Base-by-base conservation (phyloP, 1,140 invertebrate genomes). In the Brachionus rubens region DNA sequence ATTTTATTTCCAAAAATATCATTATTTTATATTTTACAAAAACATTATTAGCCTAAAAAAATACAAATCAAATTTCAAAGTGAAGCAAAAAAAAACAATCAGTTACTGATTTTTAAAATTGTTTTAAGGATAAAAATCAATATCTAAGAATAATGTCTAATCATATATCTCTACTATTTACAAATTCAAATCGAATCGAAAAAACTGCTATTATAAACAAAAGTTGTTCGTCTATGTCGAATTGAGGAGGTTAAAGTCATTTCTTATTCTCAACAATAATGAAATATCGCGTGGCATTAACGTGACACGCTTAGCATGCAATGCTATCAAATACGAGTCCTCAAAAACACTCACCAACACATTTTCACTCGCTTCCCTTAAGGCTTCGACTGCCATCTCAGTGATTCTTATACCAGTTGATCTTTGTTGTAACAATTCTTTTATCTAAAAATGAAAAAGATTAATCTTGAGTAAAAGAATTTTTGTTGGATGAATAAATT, bases 361-460 rank as follows among this genome's bases (percentile, higher is more conserved):
- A 75, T 43, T 43, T 54, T 75, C 70, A 48, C 70, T 54, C 6
- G 70, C 70, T 59, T 75, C 70, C 46, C 43, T 21, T n/a, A 75
- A 9, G 7, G 70, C 70, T 24, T 52, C 75, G 2, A 56, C 65
- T 19, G 70, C 70, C 68, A 72, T 72, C 41, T 72, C 68, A 9
- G 68, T 72, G 9, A 72, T 50, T 33, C 46, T 48, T 0, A 72
- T 14, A 21, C 26, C 68, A 4, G 40, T 65, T 16, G 68, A 36
- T 21, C 68, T 36, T 36, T 48, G 14, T 5, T 50, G 43, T 33
- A 72, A 19, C 12, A 72, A n/a, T 50, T 72, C 68, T 28, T 33
- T n/a, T 6, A 59, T 6, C 54, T 59, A 7, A 9, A 59, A n/a
- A 40, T 3, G n/a, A 1, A 59, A 36, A 21, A 19, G 10, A 16